phyloP scores from a whole-genome alignment of 2,888 invertebrate genomes.

The Tricholauxania praeusta region DNA sequence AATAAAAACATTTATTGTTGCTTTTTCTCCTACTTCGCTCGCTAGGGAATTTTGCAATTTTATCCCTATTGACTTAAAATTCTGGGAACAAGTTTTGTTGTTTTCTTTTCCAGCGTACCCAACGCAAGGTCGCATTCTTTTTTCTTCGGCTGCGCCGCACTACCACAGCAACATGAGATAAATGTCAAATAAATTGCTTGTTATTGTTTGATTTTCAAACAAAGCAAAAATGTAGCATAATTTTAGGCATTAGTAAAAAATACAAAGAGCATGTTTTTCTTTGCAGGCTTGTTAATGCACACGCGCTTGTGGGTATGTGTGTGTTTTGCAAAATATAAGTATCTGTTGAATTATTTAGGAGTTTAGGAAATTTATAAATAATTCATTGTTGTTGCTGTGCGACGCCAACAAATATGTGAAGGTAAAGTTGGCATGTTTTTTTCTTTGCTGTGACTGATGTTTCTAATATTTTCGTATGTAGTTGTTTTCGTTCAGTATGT shows the following conservation, averaged over 20 bases:
- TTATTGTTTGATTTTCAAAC: slow-evolving; percentile 10
- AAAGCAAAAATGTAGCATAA: slow-evolving; percentile 17
- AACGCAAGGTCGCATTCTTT: too few relatives aligned
- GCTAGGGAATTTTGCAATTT: too few relatives aligned
- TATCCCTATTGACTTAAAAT: too few relatives aligned
- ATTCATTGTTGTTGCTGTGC: slow-evolving; percentile 1
- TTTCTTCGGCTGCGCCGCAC: not conserved
- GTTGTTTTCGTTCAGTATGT: not conserved
- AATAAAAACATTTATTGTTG: too few relatives aligned
- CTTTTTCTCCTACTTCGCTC: too few relatives aligned
- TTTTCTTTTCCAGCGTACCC: too few relatives aligned
- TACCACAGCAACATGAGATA: not conserved
- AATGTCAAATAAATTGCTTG: slow-evolving; percentile 31
- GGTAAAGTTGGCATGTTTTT: not conserved
- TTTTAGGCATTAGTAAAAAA: slow-evolving; percentile 21
- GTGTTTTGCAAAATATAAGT: not conserved
- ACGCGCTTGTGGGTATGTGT: not conserved
- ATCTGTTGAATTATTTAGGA: slow-evolving; percentile 5
- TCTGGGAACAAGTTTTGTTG: too few relatives aligned
- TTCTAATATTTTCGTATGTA: slow-evolving; percentile 2
- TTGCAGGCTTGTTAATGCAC: not conserved
- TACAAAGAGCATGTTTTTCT: not conserved
- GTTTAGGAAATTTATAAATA: not conserved
- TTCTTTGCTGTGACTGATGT: not conserved
- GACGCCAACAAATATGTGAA: not conserved